Evolutionary conservation across 2,888 invertebrate genomes (phyloP).

Genomic region (Bembecia ichneumoniformis): DNA sequence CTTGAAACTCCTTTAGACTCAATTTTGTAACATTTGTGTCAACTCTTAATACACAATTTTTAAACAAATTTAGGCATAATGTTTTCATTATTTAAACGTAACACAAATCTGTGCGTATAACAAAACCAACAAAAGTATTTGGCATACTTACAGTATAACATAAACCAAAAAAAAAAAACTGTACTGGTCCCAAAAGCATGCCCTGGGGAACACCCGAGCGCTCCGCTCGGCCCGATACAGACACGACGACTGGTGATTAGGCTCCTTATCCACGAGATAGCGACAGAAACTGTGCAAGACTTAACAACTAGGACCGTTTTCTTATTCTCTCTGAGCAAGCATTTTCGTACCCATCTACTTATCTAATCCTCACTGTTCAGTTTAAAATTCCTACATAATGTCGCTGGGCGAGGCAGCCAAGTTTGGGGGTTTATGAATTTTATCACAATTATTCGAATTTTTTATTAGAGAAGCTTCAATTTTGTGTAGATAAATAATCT

Average conservation of each 20-base stretch:
- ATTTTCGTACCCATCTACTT: conserved; percentile 64
- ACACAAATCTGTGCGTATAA: conserved; percentile 55
- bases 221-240: conserved; percentile 65
- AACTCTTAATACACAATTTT: neutral
- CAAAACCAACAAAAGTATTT: conserved; percentile 64
- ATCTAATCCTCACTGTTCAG: conserved; percentile 56
- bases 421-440: conserved; percentile 44
- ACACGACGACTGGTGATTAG: conserved; percentile 72
- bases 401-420: conserved; percentile 28
- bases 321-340: conserved; percentile 67
- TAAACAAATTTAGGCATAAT: neutral
- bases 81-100: conserved; percentile 12
- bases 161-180: conserved; percentile 70
- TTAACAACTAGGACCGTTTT: conserved; percentile 72
- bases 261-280: conserved; percentile 71
- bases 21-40: neutral
- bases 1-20: neutral
- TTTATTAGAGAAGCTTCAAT: neutral
- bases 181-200: conserved; percentile 68
- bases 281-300: conserved; percentile 72
- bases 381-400: conserved; percentile 63
- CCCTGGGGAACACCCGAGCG: conserved; percentile 63
- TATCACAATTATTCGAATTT: conserved; percentile 15
- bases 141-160: conserved; percentile 69
- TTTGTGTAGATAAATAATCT: neutral